These are phyloP conservation scores for Eupithecia subumbrata DNA, from an alignment of 2,888 invertebrate genomes.

Conservation along the genomic window DNA sequence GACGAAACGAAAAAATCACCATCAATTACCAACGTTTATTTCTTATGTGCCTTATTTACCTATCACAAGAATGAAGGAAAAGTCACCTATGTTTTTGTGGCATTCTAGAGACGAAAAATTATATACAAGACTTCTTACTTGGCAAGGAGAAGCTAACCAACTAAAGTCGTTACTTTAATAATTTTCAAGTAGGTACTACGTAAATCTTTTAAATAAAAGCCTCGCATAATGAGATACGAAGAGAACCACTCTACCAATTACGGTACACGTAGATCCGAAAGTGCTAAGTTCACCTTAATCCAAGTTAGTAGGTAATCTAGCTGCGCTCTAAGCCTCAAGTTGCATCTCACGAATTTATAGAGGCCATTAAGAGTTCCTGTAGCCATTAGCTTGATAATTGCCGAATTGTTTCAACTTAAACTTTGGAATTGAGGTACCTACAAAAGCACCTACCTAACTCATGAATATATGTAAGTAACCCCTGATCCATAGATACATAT, in stretches of 20 bases:
- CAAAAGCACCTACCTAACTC: no score
- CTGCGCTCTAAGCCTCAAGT: conserved; percentile 24
- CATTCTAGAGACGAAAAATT: no score
- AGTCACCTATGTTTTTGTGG: no score
- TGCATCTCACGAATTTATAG: conserved; percentile 49
- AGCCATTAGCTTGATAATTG: conserved; percentile 47
- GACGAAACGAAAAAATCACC: no score
- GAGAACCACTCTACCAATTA: not conserved
- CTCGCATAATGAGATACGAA: not conserved
- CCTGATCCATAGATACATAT: no score
- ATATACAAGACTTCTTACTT: no score
- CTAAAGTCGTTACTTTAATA: not conserved
- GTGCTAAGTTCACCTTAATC: conserved; percentile 12
- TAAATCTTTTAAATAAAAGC: not conserved
- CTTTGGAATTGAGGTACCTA: conserved; percentile 2
- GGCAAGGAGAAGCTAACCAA: no score
- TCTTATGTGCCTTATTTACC: no score
- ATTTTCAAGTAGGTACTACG: not conserved
- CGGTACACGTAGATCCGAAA: conserved; percentile 3
- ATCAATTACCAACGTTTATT: no score
- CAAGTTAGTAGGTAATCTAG: conserved; percentile 6
- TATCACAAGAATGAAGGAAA: no score
- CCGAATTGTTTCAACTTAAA: conserved; percentile 37
- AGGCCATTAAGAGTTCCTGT: conserved; percentile 47
- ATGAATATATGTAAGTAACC: no score